A percentile compares a stretch with the other conserved stretches of the same genome.
phyloP scores from a whole-genome alignment of 2,797 vertebrate genomes.

The Urosaurus nigricauda region DNA sequence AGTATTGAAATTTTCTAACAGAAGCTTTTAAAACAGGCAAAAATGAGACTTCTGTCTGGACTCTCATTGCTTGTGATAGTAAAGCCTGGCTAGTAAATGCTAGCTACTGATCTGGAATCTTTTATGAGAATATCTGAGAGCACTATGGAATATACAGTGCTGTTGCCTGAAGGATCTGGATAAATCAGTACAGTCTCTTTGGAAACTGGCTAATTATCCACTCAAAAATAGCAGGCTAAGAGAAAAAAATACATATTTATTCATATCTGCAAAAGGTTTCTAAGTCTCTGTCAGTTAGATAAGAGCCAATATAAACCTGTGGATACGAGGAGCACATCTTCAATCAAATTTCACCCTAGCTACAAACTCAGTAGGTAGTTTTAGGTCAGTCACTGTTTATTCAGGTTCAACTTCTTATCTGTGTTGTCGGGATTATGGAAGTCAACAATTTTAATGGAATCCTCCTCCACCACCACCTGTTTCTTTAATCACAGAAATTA shows the following conservation, averaged over 20 bases:
- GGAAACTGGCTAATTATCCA: conserved; percentile 35
- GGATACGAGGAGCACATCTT: background rate
- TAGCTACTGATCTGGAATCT: conserved; percentile 22
- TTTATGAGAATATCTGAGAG: background rate
- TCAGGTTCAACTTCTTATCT: background rate
- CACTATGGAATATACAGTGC: background rate
- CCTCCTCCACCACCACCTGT: too few relatives aligned
- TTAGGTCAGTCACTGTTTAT: background rate
- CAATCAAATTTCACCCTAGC: background rate
- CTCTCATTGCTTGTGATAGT: background rate
- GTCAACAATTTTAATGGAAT: background rate
- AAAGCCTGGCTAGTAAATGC: background rate
- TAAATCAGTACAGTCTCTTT: background rate
- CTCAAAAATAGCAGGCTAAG: background rate
- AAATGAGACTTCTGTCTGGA: conserved; percentile 19
- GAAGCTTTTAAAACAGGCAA: background rate
- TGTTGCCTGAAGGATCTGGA: background rate
- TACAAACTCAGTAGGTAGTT: background rate
- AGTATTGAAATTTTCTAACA: background rate
- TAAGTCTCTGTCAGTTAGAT: background rate
- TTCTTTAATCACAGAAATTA: background rate
- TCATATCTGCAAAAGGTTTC: background rate
- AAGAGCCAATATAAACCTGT: background rate
- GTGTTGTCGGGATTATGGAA: background rate
- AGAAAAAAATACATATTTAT: background rate